Evolutionary conservation across 1,140 invertebrate genomes (phyloP).

Genomic region (Diorhabda sublineata): DNA sequence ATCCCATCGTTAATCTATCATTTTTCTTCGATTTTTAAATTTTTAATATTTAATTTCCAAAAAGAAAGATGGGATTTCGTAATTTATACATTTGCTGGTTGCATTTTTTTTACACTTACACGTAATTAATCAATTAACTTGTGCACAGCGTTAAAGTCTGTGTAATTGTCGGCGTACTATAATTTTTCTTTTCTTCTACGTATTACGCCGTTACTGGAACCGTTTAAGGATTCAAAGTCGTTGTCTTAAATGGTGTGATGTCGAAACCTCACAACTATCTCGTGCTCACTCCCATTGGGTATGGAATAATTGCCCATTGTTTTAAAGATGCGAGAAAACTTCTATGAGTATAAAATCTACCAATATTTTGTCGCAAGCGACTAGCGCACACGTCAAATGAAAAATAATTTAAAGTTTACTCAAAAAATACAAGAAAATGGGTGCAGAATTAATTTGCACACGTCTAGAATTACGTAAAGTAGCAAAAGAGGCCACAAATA

Average conservation of each 20-base stretch:
- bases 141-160: neutral
- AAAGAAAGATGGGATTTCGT: neutral
- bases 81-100: neutral
- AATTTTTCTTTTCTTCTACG: neutral
- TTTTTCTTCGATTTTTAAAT: no score
- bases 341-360: no score
- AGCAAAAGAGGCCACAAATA: no score
- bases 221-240: neutral
- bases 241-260: neutral
- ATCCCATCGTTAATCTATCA: no score
- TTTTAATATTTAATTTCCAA: no score
- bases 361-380: no score
- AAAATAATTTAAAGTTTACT: no score
- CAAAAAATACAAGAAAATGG: no score
- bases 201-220: neutral
- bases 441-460: no score
- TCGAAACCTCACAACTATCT: neutral
- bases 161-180: neutral
- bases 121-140: conserved; percentile 3
- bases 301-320: neutral
- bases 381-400: no score
- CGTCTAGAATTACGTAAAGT: no score
- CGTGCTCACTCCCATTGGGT: neutral
- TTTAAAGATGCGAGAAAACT: no score
- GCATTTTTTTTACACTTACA: neutral